A percentile compares a stretch with the other conserved stretches of the same genome.
phyloP scores from a whole-genome alignment of 2,888 invertebrate genomes.

The Eretmocerus hayati region DNA sequence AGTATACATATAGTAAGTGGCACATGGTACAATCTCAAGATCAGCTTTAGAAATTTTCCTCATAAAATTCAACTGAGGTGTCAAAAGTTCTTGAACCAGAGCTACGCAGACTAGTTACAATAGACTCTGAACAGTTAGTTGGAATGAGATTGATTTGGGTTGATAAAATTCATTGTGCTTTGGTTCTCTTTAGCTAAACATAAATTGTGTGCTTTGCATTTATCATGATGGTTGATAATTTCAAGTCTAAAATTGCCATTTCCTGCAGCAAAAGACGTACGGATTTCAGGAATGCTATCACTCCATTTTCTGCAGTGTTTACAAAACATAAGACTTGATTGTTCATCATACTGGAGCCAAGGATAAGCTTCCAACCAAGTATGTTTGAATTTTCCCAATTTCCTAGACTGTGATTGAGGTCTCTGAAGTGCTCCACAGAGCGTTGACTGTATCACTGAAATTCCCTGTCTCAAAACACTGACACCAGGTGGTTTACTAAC shows the following conservation, averaged over 20 bases:
- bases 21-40: too few relatives aligned
- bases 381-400: slow-evolving; percentile 60
- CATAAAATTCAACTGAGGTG: too few relatives aligned
- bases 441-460: slow-evolving; percentile 40
- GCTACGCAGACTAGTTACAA: too few relatives aligned
- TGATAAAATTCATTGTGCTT: too few relatives aligned
- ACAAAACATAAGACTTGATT: slow-evolving; percentile 65
- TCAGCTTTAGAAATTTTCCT: too few relatives aligned
- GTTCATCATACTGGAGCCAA: slow-evolving; percentile 68
- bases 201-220: slow-evolving; percentile 68
- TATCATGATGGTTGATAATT: slow-evolving; percentile 73
- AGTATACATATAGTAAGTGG: too few relatives aligned
- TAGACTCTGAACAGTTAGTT: too few relatives aligned
- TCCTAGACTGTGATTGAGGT: slow-evolving; percentile 39
- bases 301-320: slow-evolving; percentile 70
- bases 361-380: slow-evolving; percentile 64
- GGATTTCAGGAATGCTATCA: slow-evolving; percentile 60
- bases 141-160: too few relatives aligned
- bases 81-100: too few relatives aligned
- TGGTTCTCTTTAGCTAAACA: slow-evolving; percentile 53
- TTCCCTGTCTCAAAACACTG: slow-evolving; percentile 30
- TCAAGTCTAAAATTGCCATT: slow-evolving; percentile 70
- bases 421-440: slow-evolving; percentile 27
- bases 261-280: slow-evolving; percentile 74
- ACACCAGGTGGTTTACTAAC: slow-evolving; percentile 8